These are phyloP conservation scores for Thalassoma bifasciatum DNA, from an alignment of 2,113 vertebrate genomes.

Conservation along the genomic window DNA sequence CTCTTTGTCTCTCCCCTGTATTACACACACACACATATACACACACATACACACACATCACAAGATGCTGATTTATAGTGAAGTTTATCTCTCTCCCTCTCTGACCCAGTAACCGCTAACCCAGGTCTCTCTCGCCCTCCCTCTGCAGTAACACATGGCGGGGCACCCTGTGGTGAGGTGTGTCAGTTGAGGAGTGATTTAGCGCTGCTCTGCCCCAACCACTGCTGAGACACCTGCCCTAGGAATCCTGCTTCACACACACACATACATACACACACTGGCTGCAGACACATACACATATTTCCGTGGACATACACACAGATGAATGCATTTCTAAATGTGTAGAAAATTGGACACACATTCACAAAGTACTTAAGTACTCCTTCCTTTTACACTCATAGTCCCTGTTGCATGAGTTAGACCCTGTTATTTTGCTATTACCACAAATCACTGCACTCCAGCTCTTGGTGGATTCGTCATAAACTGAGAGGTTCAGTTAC, in stretches of 20 bases:
- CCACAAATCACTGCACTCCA: neutral
- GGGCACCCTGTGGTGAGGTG: constrained; percentile 80
- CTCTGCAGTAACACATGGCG: constrained; percentile 81
- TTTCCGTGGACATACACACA: too few species aligned
- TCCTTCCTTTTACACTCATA: constrained; percentile 10
- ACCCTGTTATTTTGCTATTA: constrained; percentile 29
- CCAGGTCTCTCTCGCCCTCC: constrained; percentile 35
- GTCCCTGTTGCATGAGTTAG: constrained; percentile 21
- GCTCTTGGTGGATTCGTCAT: constrained; percentile 35
- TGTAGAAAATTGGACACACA: constrained; percentile 38
- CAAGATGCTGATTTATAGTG: constrained; percentile 66
- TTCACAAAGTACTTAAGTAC: constrained; percentile 25
- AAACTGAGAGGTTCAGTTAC: constrained; percentile 27
- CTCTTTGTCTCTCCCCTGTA: constrained; percentile 1
- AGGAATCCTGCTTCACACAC: constrained; percentile 70
- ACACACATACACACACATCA: constrained; percentile 16
- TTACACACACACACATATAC: neutral
- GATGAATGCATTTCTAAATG: neutral
- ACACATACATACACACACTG: constrained; percentile 3
- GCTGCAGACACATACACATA: constrained; percentile 13
- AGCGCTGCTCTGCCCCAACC: constrained; percentile 70
- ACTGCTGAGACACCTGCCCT: constrained; percentile 83
- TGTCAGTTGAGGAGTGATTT: constrained; percentile 84
- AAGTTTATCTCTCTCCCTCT: constrained; percentile 39
- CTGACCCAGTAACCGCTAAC: constrained; percentile 66